A percentile compares a stretch with the other conserved stretches of the same genome.
These are phyloP conservation scores for Hippocampus comes DNA, from an alignment of 2,113 vertebrate genomes.

Conservation along the genomic window DNA sequence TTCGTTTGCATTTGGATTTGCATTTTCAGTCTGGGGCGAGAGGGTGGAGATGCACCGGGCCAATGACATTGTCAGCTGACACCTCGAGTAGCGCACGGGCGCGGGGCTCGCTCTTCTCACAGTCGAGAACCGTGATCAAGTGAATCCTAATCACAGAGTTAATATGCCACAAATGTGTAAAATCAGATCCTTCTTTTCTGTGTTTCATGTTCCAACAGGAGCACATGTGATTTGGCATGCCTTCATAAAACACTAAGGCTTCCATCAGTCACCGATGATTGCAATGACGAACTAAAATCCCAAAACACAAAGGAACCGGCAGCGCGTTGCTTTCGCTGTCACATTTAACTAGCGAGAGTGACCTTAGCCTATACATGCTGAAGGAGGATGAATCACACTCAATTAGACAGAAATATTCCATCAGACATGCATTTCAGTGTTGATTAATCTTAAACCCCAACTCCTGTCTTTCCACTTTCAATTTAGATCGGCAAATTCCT, in stretches of 20 bases:
- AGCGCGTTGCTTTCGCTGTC: slow-evolving; percentile 65
- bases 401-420: slow-evolving; percentile 63
- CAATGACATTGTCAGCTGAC: slow-evolving; percentile 62
- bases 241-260: slow-evolving; percentile 66
- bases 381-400: slow-evolving; percentile 57
- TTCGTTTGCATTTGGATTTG: slow-evolving; percentile 69
- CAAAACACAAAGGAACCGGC: slow-evolving; percentile 65
- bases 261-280: slow-evolving; percentile 71
- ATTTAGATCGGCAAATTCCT: slow-evolving; percentile 14
- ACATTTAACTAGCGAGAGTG: slow-evolving; percentile 67
- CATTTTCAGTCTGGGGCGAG: slow-evolving; percentile 68
- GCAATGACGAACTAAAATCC: slow-evolving; percentile 70
- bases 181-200: slow-evolving; percentile 59
- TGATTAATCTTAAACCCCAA: slow-evolving; percentile 45
- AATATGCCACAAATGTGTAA: slow-evolving; percentile 62
- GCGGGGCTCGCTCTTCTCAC: slow-evolving; percentile 53
- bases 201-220: slow-evolving; percentile 68
- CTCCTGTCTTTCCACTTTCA: slow-evolving; percentile 13
- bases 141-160: slow-evolving; percentile 62
- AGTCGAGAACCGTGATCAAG: slow-evolving; percentile 67
- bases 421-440: slow-evolving; percentile 50
- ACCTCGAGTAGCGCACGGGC: slow-evolving; percentile 44
- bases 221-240: slow-evolving; percentile 64
- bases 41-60: slow-evolving; percentile 61
- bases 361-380: slow-evolving; percentile 57